A percentile compares a stretch with the other conserved stretches of the same genome.
phyloP scores from a whole-genome alignment of 2,888 invertebrate genomes.

The Sipha maydis region DNA sequence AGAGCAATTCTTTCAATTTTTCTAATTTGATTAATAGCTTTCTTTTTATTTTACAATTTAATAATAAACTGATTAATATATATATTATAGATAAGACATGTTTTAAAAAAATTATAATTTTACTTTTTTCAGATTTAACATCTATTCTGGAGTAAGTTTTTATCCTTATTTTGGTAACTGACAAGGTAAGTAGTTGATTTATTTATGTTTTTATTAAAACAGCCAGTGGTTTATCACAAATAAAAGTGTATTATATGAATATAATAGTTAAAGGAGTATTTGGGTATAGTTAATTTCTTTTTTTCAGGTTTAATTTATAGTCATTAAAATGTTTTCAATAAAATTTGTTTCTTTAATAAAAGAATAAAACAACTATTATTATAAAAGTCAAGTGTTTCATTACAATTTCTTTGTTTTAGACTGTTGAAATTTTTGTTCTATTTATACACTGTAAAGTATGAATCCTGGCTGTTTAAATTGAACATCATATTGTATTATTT shows the following conservation, averaged over 20 bases:
- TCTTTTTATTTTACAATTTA: no score
- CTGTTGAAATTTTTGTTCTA: not conserved
- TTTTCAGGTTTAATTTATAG: not conserved
- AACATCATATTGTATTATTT: slow-evolving; percentile 32
- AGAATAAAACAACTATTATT: not conserved
- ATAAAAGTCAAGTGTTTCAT: not conserved
- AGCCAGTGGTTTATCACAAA: not conserved
- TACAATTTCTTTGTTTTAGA: not conserved
- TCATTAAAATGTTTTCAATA: not conserved
- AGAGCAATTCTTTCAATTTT: no score
- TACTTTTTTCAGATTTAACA: slow-evolving; percentile 46
- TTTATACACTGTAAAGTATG: not conserved
- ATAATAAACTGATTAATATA: no score
- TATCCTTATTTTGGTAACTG: not conserved
- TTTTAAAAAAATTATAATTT: not conserved
- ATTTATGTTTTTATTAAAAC: not conserved
- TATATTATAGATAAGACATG: not conserved
- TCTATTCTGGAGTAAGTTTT: slow-evolving; percentile 1
- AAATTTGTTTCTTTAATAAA: not conserved
- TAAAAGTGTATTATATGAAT: not conserved
- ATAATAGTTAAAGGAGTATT: not conserved
- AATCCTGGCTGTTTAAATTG: slow-evolving; percentile 20
- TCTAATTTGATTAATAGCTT: no score
- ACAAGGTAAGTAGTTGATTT: slow-evolving; percentile 42
- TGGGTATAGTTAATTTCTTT: no score